A percentile compares a stretch with the other conserved stretches of the same genome.
phyloP scores from a whole-genome alignment of 2,797 vertebrate genomes.

The Hirundo rustica region DNA sequence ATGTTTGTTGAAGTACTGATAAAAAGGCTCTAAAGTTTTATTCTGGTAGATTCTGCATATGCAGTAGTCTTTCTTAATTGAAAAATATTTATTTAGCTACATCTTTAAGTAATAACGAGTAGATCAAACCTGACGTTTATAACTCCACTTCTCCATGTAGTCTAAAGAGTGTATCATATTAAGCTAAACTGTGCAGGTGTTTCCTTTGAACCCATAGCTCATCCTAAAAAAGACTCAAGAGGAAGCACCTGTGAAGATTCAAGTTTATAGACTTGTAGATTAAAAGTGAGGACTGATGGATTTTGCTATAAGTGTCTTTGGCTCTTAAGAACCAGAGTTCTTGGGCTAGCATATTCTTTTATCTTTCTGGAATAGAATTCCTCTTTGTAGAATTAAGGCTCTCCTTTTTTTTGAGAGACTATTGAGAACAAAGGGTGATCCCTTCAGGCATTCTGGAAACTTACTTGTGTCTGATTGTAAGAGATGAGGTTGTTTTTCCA shows the following conservation, averaged over 20 bases:
- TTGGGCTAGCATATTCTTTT: neutral
- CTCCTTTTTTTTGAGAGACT: neutral
- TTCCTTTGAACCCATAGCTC: slow-evolving; percentile 47
- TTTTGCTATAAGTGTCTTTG: neutral
- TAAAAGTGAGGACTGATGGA: neutral
- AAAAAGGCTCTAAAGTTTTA: neutral
- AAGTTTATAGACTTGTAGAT: neutral
- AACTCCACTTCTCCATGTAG: neutral
- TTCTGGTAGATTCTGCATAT: neutral
- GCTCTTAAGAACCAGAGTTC: neutral
- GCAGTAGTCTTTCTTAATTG: neutral
- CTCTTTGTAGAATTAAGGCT: neutral
- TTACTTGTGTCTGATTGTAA: neutral
- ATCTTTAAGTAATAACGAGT: neutral
- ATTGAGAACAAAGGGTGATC: neutral
- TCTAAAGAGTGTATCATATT: neutral
- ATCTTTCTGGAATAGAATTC: neutral
- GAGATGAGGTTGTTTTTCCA: neutral
- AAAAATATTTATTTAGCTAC: neutral
- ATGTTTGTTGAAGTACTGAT: neutral
- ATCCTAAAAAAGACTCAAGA: slow-evolving; percentile 52
- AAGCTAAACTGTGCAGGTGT: slow-evolving; percentile 41
- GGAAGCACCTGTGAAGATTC: slow-evolving; percentile 48
- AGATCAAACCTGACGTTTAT: neutral
- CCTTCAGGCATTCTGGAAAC: neutral